Evolutionary conservation across 2,113 vertebrate genomes (phyloP), one percentile per base, ranked within the genome.

Genomic region (Symphodus melops): DNA sequence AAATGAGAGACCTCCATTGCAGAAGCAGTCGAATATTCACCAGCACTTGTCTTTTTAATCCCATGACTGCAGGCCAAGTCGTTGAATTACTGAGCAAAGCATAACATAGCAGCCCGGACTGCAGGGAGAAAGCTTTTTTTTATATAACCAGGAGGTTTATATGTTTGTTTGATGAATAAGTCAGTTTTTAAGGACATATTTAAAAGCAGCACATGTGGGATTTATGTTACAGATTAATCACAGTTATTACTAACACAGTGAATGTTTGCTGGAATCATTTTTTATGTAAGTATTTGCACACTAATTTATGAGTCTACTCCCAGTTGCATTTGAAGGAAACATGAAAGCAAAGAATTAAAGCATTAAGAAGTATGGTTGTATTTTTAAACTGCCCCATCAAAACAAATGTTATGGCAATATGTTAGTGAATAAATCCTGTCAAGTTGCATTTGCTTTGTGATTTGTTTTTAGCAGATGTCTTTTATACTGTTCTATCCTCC

Each of bases 21-120:
- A 68, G 39, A 71, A 73, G 82, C 70, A 62, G 68, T 81, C 48
- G 85, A 84, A 89, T 91, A 89, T 90, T 89, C 85, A 88, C 79
- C 19, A 68, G 70, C 68, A 82, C 77, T 90, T 89, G 88, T 88
- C 87, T 86, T 79, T 75, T 88, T 91, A 91, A 91, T 90, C 88
- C 78, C 68, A n/a, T 69, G 64, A 80, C 86, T 39, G 46, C 69
- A 21, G 87, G 85, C 69, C 77, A 75, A 82, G 52, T 83, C 70
- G 42, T 51, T 72, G 66, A 92, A 88, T 89, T 86, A 89, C 82
- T 77, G 78, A 56, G 41, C 52, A 42, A 72, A 20, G 58, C 76
- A 67, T 39, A 84, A 71, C 70, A 79, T 60, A 19, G 52, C 65
- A 64, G 65, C 52, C 68, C 54, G 67, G 82, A 72, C 81, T 81